Evolutionary conservation across 2,888 invertebrate genomes (phyloP), one percentile per base, ranked within the genome.

Genomic region (Volucella inflata): DNA sequence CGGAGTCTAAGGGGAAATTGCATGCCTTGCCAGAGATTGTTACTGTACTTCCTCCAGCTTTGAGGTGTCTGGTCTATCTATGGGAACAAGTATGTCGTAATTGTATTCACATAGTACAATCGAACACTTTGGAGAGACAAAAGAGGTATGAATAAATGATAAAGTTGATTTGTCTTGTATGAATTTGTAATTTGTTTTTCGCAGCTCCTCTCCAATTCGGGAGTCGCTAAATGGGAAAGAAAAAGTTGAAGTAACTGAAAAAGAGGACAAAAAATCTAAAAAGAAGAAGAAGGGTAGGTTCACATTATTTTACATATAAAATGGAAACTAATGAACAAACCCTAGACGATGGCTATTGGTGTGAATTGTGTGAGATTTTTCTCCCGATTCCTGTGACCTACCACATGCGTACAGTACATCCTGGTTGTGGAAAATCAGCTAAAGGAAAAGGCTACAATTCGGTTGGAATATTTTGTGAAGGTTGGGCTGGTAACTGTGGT

Each of bases 401-500:
- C 89, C 99, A 99, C 92, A 97, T 99, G 97, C 94, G 96, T 42
- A 95, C 95, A 90, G 93, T 94, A 50, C 99, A 99, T 93, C 96
- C 97, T 0, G 99, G 99, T 0, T 99, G 99, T 91, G 97, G 97
- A 0, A 95, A 95, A 87, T 95, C 96, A 81, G 96, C 97, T 6
- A 95, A 95, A 30, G 97, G 97, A 64, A 96, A 96, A 91, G 99
- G 98, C 0, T 99, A 98, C 93, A 98, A 98, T 92, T 97, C 97
- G 80, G 95, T 95, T 38, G 98, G 98, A 1, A 95, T 95, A 88
- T 98, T 96, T 92, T 96, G 96, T 89, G 95, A 96, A 51, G 97
- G 97, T 1, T 97, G 97, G 97, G 96, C 96, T 0, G 97, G 97
- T 2, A 95, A 96, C 89, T 97, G 97, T 90, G 97, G 97, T 50